Conservation (phyloP, 2,797 vertebrate species). For the Etheostoma perlongum region DNA sequence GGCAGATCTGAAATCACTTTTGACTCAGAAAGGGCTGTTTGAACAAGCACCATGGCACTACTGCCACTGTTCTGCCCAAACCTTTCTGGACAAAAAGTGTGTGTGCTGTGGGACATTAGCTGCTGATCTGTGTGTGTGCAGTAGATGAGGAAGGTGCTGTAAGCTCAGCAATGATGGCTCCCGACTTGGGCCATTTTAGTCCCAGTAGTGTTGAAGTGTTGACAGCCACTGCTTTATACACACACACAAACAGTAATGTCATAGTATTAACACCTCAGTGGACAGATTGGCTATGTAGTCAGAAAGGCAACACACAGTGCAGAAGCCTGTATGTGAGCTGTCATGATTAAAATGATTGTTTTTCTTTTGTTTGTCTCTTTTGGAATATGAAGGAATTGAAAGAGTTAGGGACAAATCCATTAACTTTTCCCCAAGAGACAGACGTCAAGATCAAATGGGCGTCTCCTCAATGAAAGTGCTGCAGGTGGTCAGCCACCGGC, state of each 20-base stretch:
- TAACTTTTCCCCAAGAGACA: constrained; percentile 36
- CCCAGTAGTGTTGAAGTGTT: constrained; percentile 52
- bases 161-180: constrained; percentile 53
- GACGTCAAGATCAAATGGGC: constrained; percentile 33
- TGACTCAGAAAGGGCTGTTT: constrained; percentile 49
- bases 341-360: constrained; percentile 46
- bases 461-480: constrained; percentile 21
- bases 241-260: constrained; percentile 26
- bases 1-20: constrained; percentile 48
- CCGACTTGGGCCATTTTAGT: constrained; percentile 57
- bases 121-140: constrained; percentile 21
- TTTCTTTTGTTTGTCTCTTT: constrained; percentile 39
- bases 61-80: constrained; percentile 55
- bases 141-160: constrained; percentile 47
- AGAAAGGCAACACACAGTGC: constrained; percentile 31
- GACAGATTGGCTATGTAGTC: constrained; percentile 37
- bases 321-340: constrained; percentile 27
- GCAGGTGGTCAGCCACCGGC: constrained; percentile 34
- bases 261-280: constrained; percentile 48
- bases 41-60: constrained; percentile 49
- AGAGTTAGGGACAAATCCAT: constrained; percentile 43
- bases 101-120: constrained; percentile 49
- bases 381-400: constrained; percentile 15
- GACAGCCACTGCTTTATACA: constrained; percentile 45
- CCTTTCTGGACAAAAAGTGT: constrained; percentile 35